Evolutionary conservation across 2,888 invertebrate genomes (phyloP).

Genomic region (Meiosimyza decipiens): DNA sequence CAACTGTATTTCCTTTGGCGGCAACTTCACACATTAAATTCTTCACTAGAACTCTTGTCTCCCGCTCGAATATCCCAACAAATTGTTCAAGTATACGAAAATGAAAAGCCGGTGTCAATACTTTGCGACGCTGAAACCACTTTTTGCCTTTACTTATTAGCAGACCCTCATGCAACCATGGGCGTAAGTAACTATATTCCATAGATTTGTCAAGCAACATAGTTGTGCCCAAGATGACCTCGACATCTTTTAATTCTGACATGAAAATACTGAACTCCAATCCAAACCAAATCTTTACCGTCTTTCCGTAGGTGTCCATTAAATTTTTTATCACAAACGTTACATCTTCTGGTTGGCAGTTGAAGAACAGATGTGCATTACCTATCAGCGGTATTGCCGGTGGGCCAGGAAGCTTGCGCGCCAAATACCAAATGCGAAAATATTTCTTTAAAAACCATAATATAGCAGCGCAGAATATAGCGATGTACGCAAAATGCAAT

Average conservation of each 20-base stretch:
- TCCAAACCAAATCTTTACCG: conserved; percentile 47
- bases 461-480: not conserved
- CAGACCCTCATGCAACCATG: conserved; percentile 55
- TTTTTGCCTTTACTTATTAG: conserved; percentile 58
- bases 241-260: conserved; percentile 47
- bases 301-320: conserved; percentile 55
- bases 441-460: conserved; percentile 2
- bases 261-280: conserved; percentile 48
- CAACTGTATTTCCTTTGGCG: conserved; percentile 59
- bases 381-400: conserved; percentile 69
- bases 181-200: conserved; percentile 47
- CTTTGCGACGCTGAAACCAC: conserved; percentile 76
- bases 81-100: conserved; percentile 80
- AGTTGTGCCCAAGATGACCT: conserved; percentile 44
- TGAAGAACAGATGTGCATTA: conserved; percentile 66
- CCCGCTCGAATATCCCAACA: conserved; percentile 74
- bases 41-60: conserved; percentile 68
- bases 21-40: conserved; percentile 43
- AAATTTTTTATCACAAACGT: conserved; percentile 58
- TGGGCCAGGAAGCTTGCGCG: conserved; percentile 51
- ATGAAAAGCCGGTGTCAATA: conserved; percentile 81
- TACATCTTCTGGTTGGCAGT: conserved; percentile 64
- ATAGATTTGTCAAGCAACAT: conserved; percentile 46
- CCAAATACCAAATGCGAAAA: conserved; percentile 42
- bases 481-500: not conserved